These are phyloP conservation scores for Eupithecia dodoneata DNA, from an alignment of 2,888 invertebrate genomes.

Conservation along the genomic window DNA sequence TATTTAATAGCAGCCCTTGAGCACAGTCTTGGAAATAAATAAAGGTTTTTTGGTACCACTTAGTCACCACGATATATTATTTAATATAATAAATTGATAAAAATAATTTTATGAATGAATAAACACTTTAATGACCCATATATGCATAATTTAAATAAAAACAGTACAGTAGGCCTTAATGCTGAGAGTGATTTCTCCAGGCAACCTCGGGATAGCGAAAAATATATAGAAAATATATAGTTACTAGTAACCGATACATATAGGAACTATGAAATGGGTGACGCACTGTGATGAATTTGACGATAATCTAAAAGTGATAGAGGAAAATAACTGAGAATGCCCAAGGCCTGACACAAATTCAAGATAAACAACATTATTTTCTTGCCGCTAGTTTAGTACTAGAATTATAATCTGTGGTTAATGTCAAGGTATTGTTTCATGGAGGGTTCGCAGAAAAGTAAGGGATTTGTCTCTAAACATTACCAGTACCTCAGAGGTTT, in stretches of 20 bases:
- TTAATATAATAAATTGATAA: no score
- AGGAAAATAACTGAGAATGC: constrained; percentile 10
- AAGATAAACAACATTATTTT: constrained; percentile 56
- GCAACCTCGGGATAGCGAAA: background rate
- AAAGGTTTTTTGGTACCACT: background rate
- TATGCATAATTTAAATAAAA: no score
- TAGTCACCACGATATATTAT: no score
- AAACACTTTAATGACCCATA: no score
- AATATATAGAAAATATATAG: background rate
- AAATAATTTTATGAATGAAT: no score
- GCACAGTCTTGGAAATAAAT: background rate
- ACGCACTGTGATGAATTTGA: background rate
- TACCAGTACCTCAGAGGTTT: background rate
- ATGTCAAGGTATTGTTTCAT: constrained; percentile 50
- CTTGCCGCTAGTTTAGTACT: constrained; percentile 50
- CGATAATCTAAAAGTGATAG: constrained; percentile 1
- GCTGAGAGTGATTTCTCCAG: background rate
- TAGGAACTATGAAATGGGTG: background rate
- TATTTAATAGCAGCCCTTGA: background rate
- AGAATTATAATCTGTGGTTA: constrained; percentile 62
- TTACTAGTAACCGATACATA: background rate
- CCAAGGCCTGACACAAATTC: constrained; percentile 58
- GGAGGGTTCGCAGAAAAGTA: constrained; percentile 56
- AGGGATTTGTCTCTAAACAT: background rate
- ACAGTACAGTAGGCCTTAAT: background rate